Percentiles rank a stretch among this genome's conserved stretches.
These are phyloP conservation scores for Tromatobia lineatoria DNA, from an alignment of 2,888 invertebrate genomes.

Conservation along the genomic window DNA sequence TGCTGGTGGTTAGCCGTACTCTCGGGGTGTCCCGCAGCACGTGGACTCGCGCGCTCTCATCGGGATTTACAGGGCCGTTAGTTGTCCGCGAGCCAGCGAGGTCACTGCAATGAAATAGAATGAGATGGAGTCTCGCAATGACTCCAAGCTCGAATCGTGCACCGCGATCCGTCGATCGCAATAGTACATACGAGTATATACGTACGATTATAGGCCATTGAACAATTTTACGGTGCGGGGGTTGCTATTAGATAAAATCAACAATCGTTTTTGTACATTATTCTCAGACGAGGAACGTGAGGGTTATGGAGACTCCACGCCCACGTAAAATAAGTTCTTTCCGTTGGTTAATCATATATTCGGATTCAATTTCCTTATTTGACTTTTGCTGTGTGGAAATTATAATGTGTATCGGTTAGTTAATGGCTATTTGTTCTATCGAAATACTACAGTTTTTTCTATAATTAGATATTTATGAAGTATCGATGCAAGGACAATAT, in stretches of 20 bases:
- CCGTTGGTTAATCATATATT: too few species aligned
- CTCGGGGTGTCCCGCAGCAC: conserved; percentile 57
- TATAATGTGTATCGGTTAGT: too few species aligned
- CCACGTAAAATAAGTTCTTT: too few species aligned
- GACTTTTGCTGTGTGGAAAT: too few species aligned
- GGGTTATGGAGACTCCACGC: too few species aligned
- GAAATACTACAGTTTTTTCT: too few species aligned
- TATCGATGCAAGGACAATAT: too few species aligned
- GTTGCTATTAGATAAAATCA: conserved; percentile 15
- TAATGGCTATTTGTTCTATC: too few species aligned
- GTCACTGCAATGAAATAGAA: conserved; percentile 35
- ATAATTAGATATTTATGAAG: too few species aligned
- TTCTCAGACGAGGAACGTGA: background rate
- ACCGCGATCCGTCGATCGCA: conserved; percentile 25
- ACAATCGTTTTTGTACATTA: background rate
- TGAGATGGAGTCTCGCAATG: conserved; percentile 28
- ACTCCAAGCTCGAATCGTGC: conserved; percentile 23
- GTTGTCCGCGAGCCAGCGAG: conserved; percentile 49
- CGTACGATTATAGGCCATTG: conserved; percentile 7
- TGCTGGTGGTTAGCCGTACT: conserved; percentile 46
- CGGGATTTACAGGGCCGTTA: conserved; percentile 67
- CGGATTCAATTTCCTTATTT: too few species aligned
- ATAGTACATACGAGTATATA: conserved; percentile 5
- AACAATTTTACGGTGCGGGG: conserved; percentile 5
- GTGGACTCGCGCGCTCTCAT: conserved; percentile 54